A percentile compares a stretch with the other conserved stretches of the same genome.
Conservation (phyloP, 2,797 vertebrate genomes). For the Pangasius larnaudii region DNA sequence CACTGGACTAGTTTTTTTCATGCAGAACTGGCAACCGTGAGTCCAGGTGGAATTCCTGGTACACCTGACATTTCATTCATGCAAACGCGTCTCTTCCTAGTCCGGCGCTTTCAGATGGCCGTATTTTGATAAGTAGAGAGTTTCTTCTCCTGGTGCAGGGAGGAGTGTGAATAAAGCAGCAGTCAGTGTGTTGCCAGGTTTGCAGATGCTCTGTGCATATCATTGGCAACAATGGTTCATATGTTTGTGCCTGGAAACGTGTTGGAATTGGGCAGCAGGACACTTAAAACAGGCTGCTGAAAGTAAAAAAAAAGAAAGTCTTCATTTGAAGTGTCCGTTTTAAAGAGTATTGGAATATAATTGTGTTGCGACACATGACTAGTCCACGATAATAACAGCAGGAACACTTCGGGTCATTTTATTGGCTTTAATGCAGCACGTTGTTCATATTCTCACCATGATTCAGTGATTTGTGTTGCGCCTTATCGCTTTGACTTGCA, state of each 20-base stretch:
- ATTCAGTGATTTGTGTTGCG: neutral
- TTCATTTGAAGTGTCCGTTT: too few species aligned
- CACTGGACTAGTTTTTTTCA: neutral
- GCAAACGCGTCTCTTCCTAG: neutral
- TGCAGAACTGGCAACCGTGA: neutral
- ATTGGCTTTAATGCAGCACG: neutral
- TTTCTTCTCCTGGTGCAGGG: neutral
- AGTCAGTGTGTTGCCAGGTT: neutral
- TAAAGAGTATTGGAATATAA: too few species aligned
- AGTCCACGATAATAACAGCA: too few species aligned
- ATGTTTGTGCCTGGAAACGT: too few species aligned
- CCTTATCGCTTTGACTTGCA: neutral
- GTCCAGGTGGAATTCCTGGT: neutral
- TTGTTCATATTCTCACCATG: constrained; percentile 2
- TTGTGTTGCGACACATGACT: too few species aligned
- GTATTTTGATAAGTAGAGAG: neutral
- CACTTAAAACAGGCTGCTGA: too few species aligned
- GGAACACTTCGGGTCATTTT: too few species aligned
- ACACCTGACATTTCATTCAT: neutral
- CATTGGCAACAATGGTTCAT: neutral
- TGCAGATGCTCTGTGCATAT: neutral
- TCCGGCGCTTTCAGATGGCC: neutral
- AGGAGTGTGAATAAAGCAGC: neutral
- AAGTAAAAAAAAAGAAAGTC: too few species aligned
- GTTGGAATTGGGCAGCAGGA: too few species aligned